Evolutionary conservation across 2,888 invertebrate species (phyloP).

Genomic region (Branchipolynoe longqiensis): DNA sequence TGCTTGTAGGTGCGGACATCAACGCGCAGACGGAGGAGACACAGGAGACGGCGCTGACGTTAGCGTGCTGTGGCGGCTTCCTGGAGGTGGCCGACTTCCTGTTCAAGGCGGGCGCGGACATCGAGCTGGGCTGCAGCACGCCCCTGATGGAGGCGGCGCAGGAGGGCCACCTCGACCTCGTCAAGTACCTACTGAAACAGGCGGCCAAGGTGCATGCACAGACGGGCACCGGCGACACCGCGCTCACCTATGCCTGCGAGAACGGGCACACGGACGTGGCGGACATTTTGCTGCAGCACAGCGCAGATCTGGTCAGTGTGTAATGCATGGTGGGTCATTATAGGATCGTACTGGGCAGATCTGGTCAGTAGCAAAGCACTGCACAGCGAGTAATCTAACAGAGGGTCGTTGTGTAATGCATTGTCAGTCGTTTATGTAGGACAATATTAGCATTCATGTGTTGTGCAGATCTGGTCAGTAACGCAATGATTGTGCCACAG

Average conservation of each 20-base stretch:
- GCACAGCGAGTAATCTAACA: too few relatives aligned
- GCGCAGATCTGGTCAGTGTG: constrained; percentile 88
- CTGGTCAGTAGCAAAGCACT: too few relatives aligned
- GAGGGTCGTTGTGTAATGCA: too few relatives aligned
- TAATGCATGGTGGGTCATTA: too few relatives aligned
- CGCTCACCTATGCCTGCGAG: constrained; percentile 98
- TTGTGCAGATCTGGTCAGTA: too few relatives aligned
- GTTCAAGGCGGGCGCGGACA: constrained; percentile 95
- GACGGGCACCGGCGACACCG: constrained; percentile 97
- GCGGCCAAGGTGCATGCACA: constrained; percentile 95
- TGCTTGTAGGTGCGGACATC: constrained; percentile 90
- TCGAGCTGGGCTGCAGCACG: constrained; percentile 94
- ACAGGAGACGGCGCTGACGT: constrained; percentile 96
- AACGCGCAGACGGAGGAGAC: constrained; percentile 99
- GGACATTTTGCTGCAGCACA: constrained; percentile 93
- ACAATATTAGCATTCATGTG: too few relatives aligned
- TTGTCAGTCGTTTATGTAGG: too few relatives aligned
- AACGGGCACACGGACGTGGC: constrained; percentile 99
- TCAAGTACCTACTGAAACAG: constrained; percentile 82
- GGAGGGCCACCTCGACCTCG: constrained; percentile 97
- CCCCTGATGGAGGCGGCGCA: constrained; percentile 99
- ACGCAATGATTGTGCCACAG: too few relatives aligned
- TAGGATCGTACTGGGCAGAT: too few relatives aligned
- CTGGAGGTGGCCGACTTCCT: constrained; percentile 97
- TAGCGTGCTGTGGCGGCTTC: constrained; percentile 96